Evolutionary conservation across 2,113 vertebrate genomes (phyloP), one percentile per base, ranked within the genome.

Genomic region (Caretta caretta): DNA sequence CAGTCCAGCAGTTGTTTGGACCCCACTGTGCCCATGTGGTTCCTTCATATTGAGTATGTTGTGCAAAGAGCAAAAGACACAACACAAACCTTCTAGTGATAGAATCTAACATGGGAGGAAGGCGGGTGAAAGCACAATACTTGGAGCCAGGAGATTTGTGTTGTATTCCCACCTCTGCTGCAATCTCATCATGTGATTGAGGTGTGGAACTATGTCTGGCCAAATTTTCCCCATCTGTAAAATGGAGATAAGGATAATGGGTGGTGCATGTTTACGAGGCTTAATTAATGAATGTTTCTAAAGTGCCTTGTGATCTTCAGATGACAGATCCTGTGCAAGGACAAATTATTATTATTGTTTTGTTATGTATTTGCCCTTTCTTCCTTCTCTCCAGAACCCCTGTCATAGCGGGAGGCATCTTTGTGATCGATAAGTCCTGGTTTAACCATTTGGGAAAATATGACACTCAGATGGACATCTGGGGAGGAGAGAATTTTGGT

Each of bases 401-500:
- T 14, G 99, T 99, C 90, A 99, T 99, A 91, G 99, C 99, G 17
- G 99, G 99, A 72, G 99, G 99, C 51, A 99, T 99, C 94, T 99
- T 99, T 42, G 99, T 99, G 96, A 99, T 99, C 84, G 98, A 99
- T 97, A 99, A 99, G 97, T 99, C 99, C 96, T 99, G 99, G 99
- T 99, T 99, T 98, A 99, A 99, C 98, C 99, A 99, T 92, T 97
- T 99, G 96, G 99, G 99, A 80, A 99, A 99, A 98, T 99, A 99
- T 1, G 99, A 99, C 97, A 99, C 99, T 83, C 99, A 99, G 97
- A 99, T 99, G 99, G 99, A 99, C 97, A 99, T 99, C 97, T 99
- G 99, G 99, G 99, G 99, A 69, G 99, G 99, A 94, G 99, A 99
- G 97, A 99, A 99, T 97, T 99, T 99, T 93, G 99, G 99, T 99